Conservation (phyloP, 2,797 vertebrate genomes). For the Sarcoramphus papa region DNA sequence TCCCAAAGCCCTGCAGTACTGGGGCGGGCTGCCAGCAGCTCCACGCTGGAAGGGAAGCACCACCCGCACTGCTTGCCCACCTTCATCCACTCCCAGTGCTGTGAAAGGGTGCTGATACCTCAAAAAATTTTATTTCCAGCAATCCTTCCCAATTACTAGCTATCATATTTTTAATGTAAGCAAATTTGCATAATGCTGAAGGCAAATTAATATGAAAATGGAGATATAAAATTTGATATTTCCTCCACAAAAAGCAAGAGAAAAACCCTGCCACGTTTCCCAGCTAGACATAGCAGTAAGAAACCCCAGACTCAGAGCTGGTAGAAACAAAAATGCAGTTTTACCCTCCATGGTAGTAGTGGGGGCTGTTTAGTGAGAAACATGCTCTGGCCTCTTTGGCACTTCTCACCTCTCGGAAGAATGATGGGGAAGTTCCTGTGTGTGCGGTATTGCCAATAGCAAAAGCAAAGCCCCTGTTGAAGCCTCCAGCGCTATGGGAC, state of each 20-base stretch:
- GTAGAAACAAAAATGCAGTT: not conserved
- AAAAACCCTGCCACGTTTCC: rapidly evolving
- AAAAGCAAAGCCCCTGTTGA: not conserved
- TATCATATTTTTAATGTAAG: not conserved
- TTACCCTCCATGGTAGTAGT: not conserved
- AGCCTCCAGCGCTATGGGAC: not conserved
- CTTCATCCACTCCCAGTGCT: not conserved
- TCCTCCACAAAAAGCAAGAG: not conserved
- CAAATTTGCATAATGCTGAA: not conserved
- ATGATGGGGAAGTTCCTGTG: rapidly evolving
- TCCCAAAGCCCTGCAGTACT: not conserved
- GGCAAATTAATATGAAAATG: not conserved
- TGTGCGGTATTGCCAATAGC: not conserved
- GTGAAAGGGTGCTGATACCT: not conserved
- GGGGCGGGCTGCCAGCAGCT: not conserved
- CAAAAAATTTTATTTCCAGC: not conserved
- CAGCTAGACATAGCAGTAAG: not conserved
- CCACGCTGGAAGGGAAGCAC: rapidly evolving
- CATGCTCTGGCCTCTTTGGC: not conserved
- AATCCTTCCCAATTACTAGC: not conserved
- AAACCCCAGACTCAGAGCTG: not conserved
- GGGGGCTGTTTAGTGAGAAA: not conserved
- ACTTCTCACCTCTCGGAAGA: not conserved
- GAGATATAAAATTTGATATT: not conserved
- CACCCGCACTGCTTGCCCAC: not conserved